phyloP scores from a whole-genome alignment of 2,888 invertebrate genomes.

The Venusia cambrica region DNA sequence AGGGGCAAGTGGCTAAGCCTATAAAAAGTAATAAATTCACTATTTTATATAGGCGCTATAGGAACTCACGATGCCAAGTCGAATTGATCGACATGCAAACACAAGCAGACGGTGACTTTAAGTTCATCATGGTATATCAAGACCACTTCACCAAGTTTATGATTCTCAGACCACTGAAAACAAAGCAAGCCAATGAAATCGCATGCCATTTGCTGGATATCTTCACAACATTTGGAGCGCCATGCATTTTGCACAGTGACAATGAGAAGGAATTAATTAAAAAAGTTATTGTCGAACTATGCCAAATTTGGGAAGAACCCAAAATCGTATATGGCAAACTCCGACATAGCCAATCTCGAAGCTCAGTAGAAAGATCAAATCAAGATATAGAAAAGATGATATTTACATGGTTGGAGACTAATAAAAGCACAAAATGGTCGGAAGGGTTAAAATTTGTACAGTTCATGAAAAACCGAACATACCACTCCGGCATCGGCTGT shows the following conservation, averaged over 20 bases:
- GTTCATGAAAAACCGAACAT: slow-evolving; percentile 51
- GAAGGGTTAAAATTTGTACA: slow-evolving; percentile 52
- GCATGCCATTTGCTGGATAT: slow-evolving; percentile 46
- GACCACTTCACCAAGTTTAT: slow-evolving; percentile 56
- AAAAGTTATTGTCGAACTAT: slow-evolving; percentile 29
- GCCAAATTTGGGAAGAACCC: slow-evolving; percentile 37
- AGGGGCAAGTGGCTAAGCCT: slow-evolving; percentile 36
- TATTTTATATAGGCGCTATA: too few species aligned
- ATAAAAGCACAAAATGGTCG: background rate
- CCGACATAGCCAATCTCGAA: slow-evolving; percentile 32
- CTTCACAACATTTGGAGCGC: slow-evolving; percentile 49
- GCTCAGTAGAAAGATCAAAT: slow-evolving; percentile 35
- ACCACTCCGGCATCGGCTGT: slow-evolving; percentile 45
- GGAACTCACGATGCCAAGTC: slow-evolving; percentile 45
- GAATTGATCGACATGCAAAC: slow-evolving; percentile 50
- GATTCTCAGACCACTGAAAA: slow-evolving; percentile 37
- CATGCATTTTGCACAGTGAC: slow-evolving; percentile 43
- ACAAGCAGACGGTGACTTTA: slow-evolving; percentile 39
- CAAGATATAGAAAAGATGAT: slow-evolving; percentile 51
- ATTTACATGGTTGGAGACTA: background rate
- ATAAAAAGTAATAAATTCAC: slow-evolving; percentile 31
- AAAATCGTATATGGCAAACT: slow-evolving; percentile 53
- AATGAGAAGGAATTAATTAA: slow-evolving; percentile 40
- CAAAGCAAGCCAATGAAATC: slow-evolving; percentile 44
- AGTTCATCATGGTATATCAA: slow-evolving; percentile 51